Evolutionary conservation across 35 echinoderm and acorn worm species (phyloP).

Genomic region (Eucidaris tribuloides): DNA sequence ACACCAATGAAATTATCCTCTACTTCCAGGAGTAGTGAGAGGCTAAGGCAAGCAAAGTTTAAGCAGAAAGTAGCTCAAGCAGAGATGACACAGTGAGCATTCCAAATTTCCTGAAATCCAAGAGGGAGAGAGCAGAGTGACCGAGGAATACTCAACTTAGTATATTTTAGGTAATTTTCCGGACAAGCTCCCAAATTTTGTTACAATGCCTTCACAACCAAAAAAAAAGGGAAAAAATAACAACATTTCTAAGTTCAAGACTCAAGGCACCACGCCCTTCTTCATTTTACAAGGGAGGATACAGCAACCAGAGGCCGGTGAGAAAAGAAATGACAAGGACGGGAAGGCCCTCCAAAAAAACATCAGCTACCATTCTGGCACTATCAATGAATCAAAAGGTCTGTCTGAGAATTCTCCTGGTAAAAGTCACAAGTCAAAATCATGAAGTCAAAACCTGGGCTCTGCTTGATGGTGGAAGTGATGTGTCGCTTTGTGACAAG

Average conservation of each 20-base stretch:
- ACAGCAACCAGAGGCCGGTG: background rate
- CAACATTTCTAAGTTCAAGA: too few relatives aligned
- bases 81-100: background rate
- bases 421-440: background rate
- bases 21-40: background rate
- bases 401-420: slow-evolving; percentile 19
- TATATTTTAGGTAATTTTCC: too few relatives aligned
- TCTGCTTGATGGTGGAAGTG: slow-evolving; percentile 31
- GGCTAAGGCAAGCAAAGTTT: background rate
- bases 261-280: slow-evolving; percentile 1
- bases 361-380: background rate
- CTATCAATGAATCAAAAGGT: background rate
- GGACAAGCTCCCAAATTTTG: too few relatives aligned
- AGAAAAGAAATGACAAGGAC: background rate
- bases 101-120: background rate
- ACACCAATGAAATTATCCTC: background rate
- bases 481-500: slow-evolving; percentile 45
- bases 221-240: too few relatives aligned
- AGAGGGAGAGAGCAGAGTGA: background rate
- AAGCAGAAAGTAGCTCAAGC: background rate
- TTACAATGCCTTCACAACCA: too few relatives aligned
- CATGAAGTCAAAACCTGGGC: slow-evolving; percentile 45
- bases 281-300: background rate
- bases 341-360: background rate
- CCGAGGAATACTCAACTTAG: too few relatives aligned